Evolutionary conservation across 1,140 invertebrate genomes (phyloP).

Genomic region (Platyscapa corneri): DNA sequence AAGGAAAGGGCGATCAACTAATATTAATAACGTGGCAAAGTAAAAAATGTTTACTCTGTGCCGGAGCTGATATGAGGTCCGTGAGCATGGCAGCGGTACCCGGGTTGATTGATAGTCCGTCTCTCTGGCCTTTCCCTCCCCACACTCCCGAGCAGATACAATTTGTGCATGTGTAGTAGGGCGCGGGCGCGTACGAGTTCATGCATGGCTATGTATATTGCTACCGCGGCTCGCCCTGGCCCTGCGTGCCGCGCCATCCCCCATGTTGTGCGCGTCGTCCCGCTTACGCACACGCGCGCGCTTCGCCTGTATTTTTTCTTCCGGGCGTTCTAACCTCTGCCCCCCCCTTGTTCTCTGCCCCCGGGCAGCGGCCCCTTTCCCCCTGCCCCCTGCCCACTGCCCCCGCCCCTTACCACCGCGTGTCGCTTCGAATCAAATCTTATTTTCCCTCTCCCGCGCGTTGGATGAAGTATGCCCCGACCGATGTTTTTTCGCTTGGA

Average conservation of each 20-base stretch:
- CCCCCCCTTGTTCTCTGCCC: too few species aligned
- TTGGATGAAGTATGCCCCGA: constrained; percentile 26
- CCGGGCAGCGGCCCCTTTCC: too few species aligned
- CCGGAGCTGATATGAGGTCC: constrained; percentile 73
- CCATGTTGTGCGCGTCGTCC: constrained; percentile 39
- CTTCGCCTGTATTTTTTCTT: not conserved
- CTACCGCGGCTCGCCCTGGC: not conserved
- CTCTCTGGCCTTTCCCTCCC: constrained; percentile 67
- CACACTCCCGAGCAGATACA: not conserved
- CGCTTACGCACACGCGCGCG: too few species aligned
- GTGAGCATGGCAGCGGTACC: constrained; percentile 70
- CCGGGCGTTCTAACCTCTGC: too few species aligned
- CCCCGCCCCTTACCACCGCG: not conserved
- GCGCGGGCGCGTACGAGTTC: constrained; percentile 33
- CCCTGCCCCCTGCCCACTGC: too few species aligned
- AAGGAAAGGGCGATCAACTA: constrained; percentile 59
- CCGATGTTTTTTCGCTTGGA: constrained; percentile 44
- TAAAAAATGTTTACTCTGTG: constrained; percentile 74
- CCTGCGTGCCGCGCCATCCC: constrained; percentile 56
- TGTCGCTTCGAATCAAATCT: constrained; percentile 61
- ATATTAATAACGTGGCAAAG: constrained; percentile 73
- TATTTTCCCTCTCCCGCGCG: constrained; percentile 54
- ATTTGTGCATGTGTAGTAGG: not conserved
- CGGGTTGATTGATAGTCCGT: constrained; percentile 72
- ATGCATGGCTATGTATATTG: constrained; percentile 70